Percentiles rank a stretch among this genome's conserved stretches.
Conservation (phyloP, 92 coral and sea anemone genomes). For the Phymanthus crucifer region DNA sequence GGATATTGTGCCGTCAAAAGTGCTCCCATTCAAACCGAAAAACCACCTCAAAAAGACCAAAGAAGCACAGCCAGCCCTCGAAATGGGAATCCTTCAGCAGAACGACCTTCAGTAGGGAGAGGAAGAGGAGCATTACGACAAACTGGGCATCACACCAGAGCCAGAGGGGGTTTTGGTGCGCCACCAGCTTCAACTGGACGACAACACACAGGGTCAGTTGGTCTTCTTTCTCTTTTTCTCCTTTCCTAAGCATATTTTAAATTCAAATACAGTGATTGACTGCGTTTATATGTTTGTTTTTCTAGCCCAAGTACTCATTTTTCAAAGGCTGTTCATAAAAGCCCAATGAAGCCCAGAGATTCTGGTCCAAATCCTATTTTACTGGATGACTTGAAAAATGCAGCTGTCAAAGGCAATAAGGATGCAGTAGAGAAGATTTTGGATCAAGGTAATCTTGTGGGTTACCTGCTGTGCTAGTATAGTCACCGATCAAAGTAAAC, state of each 20-base stretch:
- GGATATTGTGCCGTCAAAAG: background rate
- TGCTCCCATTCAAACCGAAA: background rate
- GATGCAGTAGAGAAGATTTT: slow-evolving; percentile 69
- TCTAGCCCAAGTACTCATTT: background rate
- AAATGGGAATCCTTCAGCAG: background rate
- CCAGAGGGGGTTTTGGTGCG: slow-evolving; percentile 58
- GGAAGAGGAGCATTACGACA: slow-evolving; percentile 50
- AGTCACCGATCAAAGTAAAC: too few relatives aligned
- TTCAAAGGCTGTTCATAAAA: slow-evolving; percentile 5
- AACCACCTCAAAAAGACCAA: slow-evolving; percentile 2
- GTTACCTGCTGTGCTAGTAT: background rate
- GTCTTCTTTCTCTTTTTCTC: background rate
- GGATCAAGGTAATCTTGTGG: slow-evolving; percentile 71
- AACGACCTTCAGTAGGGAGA: slow-evolving; percentile 17
- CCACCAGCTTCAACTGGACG: slow-evolving; percentile 23
- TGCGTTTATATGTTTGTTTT: background rate
- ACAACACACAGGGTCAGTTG: background rate
- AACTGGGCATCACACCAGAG: background rate
- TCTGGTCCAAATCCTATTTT: slow-evolving; percentile 42
- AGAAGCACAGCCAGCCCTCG: background rate
- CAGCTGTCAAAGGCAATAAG: slow-evolving; percentile 75
- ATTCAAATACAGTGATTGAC: background rate
- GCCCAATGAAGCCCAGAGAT: slow-evolving; percentile 1
- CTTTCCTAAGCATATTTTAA: background rate
- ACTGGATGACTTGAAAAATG: slow-evolving; percentile 82